phyloP scores from a whole-genome alignment of 2,888 invertebrate species.

The Eremobia ochroleuca region DNA sequence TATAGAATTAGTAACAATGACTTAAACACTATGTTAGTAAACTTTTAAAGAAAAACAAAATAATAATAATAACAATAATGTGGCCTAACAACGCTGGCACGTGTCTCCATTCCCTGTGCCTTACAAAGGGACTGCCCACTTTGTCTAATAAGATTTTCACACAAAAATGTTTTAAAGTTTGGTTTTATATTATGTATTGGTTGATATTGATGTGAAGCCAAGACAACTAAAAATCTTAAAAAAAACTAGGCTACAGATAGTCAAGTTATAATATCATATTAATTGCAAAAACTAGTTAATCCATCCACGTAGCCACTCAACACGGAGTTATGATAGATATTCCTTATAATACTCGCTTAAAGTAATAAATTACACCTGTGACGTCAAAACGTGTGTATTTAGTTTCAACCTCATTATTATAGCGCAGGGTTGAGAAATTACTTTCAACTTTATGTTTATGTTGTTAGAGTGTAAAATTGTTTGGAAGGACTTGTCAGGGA shows the following conservation, averaged over 20 bases:
- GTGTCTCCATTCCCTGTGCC: too few relatives aligned
- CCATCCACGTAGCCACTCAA: conserved; percentile 56
- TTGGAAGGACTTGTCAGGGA: conserved; percentile 4
- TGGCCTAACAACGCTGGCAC: too few relatives aligned
- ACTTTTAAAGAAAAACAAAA: too few relatives aligned
- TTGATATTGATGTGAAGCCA: not conserved
- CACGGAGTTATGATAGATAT: conserved; percentile 58
- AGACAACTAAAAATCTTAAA: not conserved
- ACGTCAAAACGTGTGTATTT: conserved; percentile 50
- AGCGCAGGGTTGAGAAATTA: conserved; percentile 23
- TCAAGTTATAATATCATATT: conserved; percentile 22
- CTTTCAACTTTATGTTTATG: conserved; percentile 41
- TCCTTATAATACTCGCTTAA: conserved; percentile 50
- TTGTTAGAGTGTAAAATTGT: conserved; percentile 36
- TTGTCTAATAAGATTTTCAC: too few relatives aligned
- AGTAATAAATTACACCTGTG: conserved; percentile 66
- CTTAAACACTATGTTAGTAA: too few relatives aligned
- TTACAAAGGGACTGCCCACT: too few relatives aligned
- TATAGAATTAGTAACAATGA: too few relatives aligned
- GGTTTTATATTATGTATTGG: too few relatives aligned
- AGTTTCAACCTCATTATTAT: conserved; percentile 51
- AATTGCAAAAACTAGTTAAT: conserved; percentile 50
- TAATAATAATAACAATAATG: too few relatives aligned
- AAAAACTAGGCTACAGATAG: not conserved
- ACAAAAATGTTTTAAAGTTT: too few relatives aligned